Conservation (phyloP, 2,797 vertebrate species). For the Pogonophryne albipinna region DNA sequence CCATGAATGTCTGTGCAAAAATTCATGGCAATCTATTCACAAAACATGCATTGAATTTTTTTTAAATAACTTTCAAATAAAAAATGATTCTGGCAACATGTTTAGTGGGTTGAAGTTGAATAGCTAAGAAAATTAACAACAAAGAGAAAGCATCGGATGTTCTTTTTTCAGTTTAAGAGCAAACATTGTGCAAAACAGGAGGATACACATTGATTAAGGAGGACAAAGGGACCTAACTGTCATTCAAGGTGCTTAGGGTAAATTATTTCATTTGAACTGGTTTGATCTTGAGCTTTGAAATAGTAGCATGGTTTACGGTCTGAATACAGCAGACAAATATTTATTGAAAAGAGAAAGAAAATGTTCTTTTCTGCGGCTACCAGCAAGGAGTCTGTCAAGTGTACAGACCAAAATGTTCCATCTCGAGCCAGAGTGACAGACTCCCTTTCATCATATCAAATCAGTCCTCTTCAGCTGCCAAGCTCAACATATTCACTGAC, state of each 20-base stretch:
- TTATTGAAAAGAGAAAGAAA: constrained; percentile 34
- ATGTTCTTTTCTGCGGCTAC: constrained; percentile 32
- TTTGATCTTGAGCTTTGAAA: constrained; percentile 29
- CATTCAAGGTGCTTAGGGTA: constrained; percentile 3
- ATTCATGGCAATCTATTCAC: neutral
- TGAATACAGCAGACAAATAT: constrained; percentile 38
- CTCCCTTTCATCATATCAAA: constrained; percentile 63
- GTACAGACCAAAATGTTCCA: constrained; percentile 55
- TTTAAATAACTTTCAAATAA: neutral
- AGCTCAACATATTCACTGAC: constrained; percentile 64
- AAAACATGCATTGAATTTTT: neutral
- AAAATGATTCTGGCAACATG: neutral
- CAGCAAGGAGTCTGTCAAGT: constrained; percentile 46
- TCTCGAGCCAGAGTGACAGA: constrained; percentile 60
- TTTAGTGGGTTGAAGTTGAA: neutral
- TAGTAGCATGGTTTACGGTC: constrained; percentile 22
- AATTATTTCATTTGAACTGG: constrained; percentile 15
- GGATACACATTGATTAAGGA: neutral
- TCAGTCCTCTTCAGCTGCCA: constrained; percentile 66
- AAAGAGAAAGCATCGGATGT: neutral
- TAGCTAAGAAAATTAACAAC: neutral
- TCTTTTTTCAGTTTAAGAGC: neutral
- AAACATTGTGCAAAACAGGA: neutral
- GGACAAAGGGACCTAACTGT: constrained; percentile 11
- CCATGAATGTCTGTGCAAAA: neutral